Conservation (phyloP, 2,797 vertebrate species). For the Pristis pectinata region DNA sequence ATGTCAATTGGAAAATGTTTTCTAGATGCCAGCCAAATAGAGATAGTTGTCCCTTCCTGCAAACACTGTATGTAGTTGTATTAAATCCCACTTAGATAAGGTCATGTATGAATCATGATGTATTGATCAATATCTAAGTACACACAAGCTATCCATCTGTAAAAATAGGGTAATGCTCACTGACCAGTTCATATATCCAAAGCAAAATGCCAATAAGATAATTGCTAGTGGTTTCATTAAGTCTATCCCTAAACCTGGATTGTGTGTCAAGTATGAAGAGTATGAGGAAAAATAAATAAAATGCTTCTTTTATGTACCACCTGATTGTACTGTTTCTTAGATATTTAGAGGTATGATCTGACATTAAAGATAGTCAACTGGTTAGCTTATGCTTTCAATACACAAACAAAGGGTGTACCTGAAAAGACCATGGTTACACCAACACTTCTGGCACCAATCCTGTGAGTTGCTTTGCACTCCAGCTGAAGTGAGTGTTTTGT, state of each 20-base stretch:
- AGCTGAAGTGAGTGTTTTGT: neutral
- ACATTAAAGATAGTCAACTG: neutral
- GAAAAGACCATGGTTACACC: neutral
- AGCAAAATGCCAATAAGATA: conserved; percentile 15
- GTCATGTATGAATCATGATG: neutral
- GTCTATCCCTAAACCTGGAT: neutral
- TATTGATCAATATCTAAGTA: neutral
- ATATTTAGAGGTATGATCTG: neutral
- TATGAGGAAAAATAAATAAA: neutral
- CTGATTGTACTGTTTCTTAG: neutral
- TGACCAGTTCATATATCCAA: neutral
- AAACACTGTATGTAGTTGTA: neutral
- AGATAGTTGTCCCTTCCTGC: neutral
- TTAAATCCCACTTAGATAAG: neutral
- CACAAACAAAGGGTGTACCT: neutral
- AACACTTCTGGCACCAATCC: neutral
- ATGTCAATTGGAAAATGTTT: neutral
- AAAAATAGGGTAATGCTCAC: neutral
- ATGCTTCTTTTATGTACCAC: neutral
- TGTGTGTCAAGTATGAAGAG: neutral
- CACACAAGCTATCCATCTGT: neutral
- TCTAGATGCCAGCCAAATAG: neutral
- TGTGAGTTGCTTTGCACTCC: neutral
- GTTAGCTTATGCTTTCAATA: neutral
- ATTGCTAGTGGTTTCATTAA: neutral